phyloP scores from a whole-genome alignment of 2,113 vertebrate species.

The Myrmecobius fasciatus region DNA sequence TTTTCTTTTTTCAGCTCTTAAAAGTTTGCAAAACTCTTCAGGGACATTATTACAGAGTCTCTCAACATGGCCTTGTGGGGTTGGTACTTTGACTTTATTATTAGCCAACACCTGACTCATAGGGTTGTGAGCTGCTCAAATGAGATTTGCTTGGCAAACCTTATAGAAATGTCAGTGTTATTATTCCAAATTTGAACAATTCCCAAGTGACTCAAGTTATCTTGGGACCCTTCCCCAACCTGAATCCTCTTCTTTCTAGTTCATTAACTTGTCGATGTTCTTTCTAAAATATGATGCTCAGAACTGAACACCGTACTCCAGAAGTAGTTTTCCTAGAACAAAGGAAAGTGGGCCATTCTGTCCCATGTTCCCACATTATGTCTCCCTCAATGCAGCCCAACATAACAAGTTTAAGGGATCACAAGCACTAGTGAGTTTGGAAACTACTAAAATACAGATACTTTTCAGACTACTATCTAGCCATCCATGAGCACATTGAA shows the following conservation, averaged over 20 bases:
- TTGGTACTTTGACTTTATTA: not conserved
- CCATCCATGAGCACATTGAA: not conserved
- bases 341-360: too few relatives aligned
- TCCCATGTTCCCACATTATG: not conserved
- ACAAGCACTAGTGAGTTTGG: not conserved
- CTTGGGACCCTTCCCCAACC: too few relatives aligned
- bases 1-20: not conserved
- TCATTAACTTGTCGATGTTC: too few relatives aligned
- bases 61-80: not conserved
- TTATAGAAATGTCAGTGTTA: not conserved
- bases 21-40: not conserved
- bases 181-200: not conserved
- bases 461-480: not conserved
- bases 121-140: not conserved
- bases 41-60: not conserved
- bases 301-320: too few relatives aligned
- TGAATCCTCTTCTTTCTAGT: too few relatives aligned
- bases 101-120: not conserved
- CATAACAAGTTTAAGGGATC: not conserved
- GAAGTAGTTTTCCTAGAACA: not conserved
- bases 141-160: not conserved
- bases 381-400: not conserved
- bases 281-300: too few relatives aligned
- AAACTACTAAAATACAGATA: not conserved
- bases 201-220: too few relatives aligned